These are phyloP conservation scores for Palaemon carinicauda DNA, from an alignment of 1,140 invertebrate genomes.

Conservation along the genomic window DNA sequence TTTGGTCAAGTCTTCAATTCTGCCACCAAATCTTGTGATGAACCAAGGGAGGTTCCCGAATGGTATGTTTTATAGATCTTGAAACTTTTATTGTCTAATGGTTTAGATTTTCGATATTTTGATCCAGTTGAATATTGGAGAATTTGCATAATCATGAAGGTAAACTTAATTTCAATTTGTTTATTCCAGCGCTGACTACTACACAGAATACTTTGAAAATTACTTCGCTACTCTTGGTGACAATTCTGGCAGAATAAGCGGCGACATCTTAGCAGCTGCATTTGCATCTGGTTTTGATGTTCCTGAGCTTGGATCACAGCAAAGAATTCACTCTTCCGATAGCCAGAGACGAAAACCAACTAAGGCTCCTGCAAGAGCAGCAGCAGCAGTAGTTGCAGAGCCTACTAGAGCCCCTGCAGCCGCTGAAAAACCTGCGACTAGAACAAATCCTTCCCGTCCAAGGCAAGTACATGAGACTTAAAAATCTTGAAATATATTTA, in stretches of 20 bases:
- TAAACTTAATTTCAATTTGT: neutral
- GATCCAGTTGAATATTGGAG: neutral
- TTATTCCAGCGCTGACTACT: constrained; percentile 42
- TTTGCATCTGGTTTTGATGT: constrained; percentile 36
- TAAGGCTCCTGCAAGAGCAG: neutral
- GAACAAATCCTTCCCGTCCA: too few species aligned
- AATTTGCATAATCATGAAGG: neutral
- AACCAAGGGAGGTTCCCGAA: constrained; percentile 85
- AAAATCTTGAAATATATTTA: too few species aligned
- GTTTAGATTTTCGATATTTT: neutral
- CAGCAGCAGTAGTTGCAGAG: too few species aligned
- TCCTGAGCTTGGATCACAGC: neutral
- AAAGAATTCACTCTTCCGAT: neutral
- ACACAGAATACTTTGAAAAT: constrained; percentile 55
- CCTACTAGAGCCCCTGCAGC: too few species aligned
- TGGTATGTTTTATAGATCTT: constrained; percentile 74
- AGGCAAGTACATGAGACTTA: too few species aligned
- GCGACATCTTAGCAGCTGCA: constrained; percentile 48
- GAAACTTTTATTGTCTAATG: neutral
- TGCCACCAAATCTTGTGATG: constrained; percentile 80
- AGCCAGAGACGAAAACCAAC: neutral
- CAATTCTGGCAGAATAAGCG: neutral
- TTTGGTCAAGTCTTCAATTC: constrained; percentile 88
- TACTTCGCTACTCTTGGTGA: constrained; percentile 44
- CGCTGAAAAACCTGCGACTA: too few species aligned